Evolutionary conservation across 2,797 vertebrate genomes (phyloP).

Genomic region (Hyperoplus lanceolatus): DNA sequence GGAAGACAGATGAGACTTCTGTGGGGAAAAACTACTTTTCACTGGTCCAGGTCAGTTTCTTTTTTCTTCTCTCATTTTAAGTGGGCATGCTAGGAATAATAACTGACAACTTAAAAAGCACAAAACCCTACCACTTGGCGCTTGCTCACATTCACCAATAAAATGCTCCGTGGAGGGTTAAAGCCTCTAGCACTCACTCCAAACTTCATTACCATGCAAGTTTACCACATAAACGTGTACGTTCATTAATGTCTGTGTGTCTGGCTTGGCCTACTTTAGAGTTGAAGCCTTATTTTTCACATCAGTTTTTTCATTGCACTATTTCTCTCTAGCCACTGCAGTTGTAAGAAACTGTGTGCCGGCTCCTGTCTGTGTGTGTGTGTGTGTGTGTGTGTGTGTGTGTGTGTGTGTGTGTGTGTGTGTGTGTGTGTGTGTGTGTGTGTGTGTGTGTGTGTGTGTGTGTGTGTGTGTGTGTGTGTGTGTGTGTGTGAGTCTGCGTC

Average conservation of each 20-base stretch:
- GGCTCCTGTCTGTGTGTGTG: slow-evolving; percentile 13
- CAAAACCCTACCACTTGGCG: not conserved
- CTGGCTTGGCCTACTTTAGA: not conserved
- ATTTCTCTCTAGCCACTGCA: not conserved
- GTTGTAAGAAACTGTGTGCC: slow-evolving; percentile 6
- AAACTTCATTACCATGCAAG: not conserved
- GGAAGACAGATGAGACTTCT: not conserved
- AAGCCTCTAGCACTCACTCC: not conserved
- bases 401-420: slow-evolving; percentile 20
- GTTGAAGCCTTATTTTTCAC: slow-evolving; percentile 7
- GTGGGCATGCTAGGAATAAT: not conserved
- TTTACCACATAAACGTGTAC: no score
- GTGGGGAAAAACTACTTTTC: not conserved
- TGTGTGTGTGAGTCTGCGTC: slow-evolving; percentile 48
- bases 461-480: slow-evolving; percentile 34
- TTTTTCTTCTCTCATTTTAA: not conserved
- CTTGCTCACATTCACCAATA: not conserved
- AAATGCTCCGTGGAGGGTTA: not conserved
- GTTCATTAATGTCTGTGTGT: not conserved
- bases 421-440: not conserved
- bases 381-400: slow-evolving; percentile 20
- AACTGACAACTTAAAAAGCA: not conserved
- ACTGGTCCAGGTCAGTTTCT: not conserved
- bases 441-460: slow-evolving; percentile 30
- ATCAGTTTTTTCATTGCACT: not conserved